Evolutionary conservation across 2,797 vertebrate species (phyloP), one percentile per base, ranked within the genome.

Genomic region (Centropyge bicolor): DNA sequence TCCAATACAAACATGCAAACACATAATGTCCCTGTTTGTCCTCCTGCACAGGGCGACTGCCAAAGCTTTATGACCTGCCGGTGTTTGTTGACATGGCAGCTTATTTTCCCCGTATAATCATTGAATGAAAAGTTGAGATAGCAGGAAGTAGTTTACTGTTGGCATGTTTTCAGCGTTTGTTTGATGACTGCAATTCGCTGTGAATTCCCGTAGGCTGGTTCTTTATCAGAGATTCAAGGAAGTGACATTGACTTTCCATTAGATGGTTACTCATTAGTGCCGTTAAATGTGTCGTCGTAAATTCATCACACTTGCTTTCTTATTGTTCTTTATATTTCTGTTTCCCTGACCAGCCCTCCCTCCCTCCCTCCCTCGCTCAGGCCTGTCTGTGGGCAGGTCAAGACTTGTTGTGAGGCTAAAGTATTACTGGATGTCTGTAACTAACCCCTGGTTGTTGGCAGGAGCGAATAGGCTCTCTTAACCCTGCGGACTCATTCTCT

Each of bases 21-120:
- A 17, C 20, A 51, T 40, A 45, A 63, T 77, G 27, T 71, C 46
- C 17, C 49, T 61, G 65, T 85, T 80, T 63, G 80, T 84, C n/a
- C 64, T 73, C 6, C 54, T 4, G 3, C 24, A 27, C 20, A 45
- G 62, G 22, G 55, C 46, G 55, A 61, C 48, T 76, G 78, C 54
- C 68, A 73, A 51, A 55, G 40, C 60, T 7, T 10, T 41, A 10
- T 35, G 77, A 61, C 51, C 48, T 48, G 67, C 80, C 31, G 24
- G 40, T 57, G 64, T 80, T 81, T 91, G 79, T 86, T 89, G 82
- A 89, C 77, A 76, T 17, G 49, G 35, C 68, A 36, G 63, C 35
- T 41, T 24, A 22, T 75, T 76, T 76, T 67, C 43, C 57, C 31
- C 19, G 41, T 68, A 1, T 31, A 67, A 52, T 14, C 48, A 31